Evolutionary conservation across 2,888 invertebrate genomes (phyloP), one percentile per base, ranked within the genome.

Genomic region (Aspidiotus destructor): DNA sequence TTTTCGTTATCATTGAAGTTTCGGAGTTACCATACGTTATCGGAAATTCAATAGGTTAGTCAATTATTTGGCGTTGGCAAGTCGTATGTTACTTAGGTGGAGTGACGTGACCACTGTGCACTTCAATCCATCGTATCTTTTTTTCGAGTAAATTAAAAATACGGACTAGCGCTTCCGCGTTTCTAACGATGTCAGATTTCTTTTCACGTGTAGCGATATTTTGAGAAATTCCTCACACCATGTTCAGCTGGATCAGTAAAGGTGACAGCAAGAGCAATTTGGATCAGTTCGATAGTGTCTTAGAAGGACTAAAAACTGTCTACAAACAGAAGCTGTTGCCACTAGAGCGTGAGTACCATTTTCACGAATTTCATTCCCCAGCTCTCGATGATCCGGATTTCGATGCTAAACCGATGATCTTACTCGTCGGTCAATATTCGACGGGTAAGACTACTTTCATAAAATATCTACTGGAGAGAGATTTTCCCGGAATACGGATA

Each of bases 231-330:
- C 28, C 28, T 28, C 2, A 28, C 70, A 74, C 53, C 41, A 92
- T 92, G 92, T 92, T 92, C 79, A 90, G 89, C 80, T 92, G 90
- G 86, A 79, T 92, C 74, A 86, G 82, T 75, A 86, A 85, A 75
- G 89, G 90, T 77, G 79, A 80, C 41, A 82, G 81, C 73, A 83
- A 82, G 75, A 88, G 86, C 81, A 72, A 72, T 55, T 81, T 87
- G 71, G 89, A 90, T 77, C 84, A 87, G 75, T 89, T 88, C 76
- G 90, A 91, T 76, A 92, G 86, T 83, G 97, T 98, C 70, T 86
- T 92, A 72, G 82, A 82, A 72, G 84, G 84, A 9, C 77, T 85
- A 15, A 81, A 83, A 73, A 79, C 80, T 70, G 78, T 82, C 55
- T 83, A 83, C 75, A 81, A 79, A 73, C 76, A 77, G 62, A 82